Base-by-base conservation (phyloP, 2,888 invertebrate species). In the Bedellia somnulentella region DNA sequence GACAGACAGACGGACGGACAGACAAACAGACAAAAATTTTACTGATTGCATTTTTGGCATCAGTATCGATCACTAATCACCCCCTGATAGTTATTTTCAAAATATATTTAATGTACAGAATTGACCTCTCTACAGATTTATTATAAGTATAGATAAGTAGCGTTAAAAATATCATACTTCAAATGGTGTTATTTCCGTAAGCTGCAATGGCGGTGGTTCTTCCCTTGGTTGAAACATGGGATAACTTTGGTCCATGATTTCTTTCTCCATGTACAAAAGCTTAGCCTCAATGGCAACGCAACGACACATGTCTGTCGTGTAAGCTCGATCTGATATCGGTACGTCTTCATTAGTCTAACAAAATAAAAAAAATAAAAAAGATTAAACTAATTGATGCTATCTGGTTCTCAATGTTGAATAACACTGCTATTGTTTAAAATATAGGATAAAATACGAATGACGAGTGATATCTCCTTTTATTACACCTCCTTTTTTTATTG, bases 211-310 rank as follows among this genome's bases (percentile, higher is more conserved):
- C 43, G 80, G 80, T 1, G 89, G 87, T 3, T 66, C 70, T 31
- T 80, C 80, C 1, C 66, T 67, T 9, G 82, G 78, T 35, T 85
- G 82, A 54, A 60, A 61, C 68, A 80, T 31, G 80, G 70, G 56
- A 87, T 83, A 3, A 77, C 76, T 30, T 93, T 87, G 1, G 49
- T 85, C 86, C 36, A 64, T 71, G 46, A 93, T 84, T 62, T 92
- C 91, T 1, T 78, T 71, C 47, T 89, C 85, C 50, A 93, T 81
- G 48, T 82, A 90, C 4, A 83, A 62, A 15, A 91, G 67, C 47
- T 86, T 87, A 22, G 89, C 76, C 52, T 91, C 89, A 86, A 93
- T 86, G 53, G 92, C 91, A 42, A 88, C 87, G 57, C 87, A 92
- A 35, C 92, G 78, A 33, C 91, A 80, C 10, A 93, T 84, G 55